Evolutionary conservation across 2,888 invertebrate genomes (phyloP).

Genomic region (Tenthredo scrophulariae): DNA sequence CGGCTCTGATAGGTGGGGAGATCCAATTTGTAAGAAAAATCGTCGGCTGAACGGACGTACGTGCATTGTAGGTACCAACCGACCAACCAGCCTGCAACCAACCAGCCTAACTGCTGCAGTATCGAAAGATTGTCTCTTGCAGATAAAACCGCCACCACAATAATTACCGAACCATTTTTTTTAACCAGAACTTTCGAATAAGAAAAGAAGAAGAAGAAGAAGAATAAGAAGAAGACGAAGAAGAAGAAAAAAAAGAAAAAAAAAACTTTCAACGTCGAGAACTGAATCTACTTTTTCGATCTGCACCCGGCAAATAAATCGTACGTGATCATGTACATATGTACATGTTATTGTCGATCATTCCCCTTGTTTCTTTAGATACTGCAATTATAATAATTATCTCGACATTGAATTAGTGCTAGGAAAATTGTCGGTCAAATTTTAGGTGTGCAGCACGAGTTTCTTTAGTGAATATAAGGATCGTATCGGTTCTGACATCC

Average conservation of each 20-base stretch:
- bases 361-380: not conserved
- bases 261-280: not conserved
- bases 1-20: conserved; percentile 56
- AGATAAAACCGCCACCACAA: conserved; percentile 30
- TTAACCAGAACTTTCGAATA: conserved; percentile 4
- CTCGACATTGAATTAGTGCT: not conserved
- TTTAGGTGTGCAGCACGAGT: not conserved
- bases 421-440: not conserved
- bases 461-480: not conserved
- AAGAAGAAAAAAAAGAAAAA: not conserved
- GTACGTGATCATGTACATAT: not conserved
- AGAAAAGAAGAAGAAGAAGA: not conserved
- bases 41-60: conserved; percentile 55
- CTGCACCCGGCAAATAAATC: conserved; percentile 3
- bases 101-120: conserved; percentile 15
- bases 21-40: conserved; percentile 70
- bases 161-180: conserved; percentile 30
- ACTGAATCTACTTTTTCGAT: not conserved
- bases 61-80: conserved; percentile 47
- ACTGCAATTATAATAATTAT: not conserved
- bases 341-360: not conserved
- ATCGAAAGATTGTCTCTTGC: conserved; percentile 43
- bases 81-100: not conserved
- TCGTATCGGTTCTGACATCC: not conserved
- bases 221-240: not conserved